Percentiles rank a stretch among this genome's conserved stretches.
Evolutionary conservation across 2,888 invertebrate species (phyloP).

Genomic region (Rhagonycha lutea): DNA sequence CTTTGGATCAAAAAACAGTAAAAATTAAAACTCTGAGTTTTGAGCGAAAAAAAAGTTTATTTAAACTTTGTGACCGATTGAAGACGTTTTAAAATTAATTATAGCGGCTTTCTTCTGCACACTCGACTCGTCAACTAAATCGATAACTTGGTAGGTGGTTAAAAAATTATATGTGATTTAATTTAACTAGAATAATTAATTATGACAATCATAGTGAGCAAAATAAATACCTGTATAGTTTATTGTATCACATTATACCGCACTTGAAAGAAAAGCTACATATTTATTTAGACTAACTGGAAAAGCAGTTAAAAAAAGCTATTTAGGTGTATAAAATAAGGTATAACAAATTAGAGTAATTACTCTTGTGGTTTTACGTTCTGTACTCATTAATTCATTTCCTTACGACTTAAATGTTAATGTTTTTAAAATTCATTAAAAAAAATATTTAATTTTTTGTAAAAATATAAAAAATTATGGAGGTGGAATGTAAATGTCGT

Average conservation of each 20-base stretch:
- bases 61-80: not conserved
- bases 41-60: not conserved
- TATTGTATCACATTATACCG: not conserved
- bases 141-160: not conserved
- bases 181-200: not conserved
- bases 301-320: slow-evolving; percentile 2
- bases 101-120: not conserved
- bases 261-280: not conserved
- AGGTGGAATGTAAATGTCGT: not conserved
- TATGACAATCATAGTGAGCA: not conserved
- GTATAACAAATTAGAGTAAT: slow-evolving; percentile 1
- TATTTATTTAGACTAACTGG: not conserved
- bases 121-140: not conserved
- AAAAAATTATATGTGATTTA: not conserved
- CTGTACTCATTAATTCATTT: not conserved
- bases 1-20: not conserved
- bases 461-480: not conserved
- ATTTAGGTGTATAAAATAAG: slow-evolving; percentile 1
- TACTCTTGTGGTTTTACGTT: not conserved
- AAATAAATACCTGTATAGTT: not conserved
- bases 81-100: not conserved
- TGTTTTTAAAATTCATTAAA: not conserved
- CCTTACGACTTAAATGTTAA: not conserved
- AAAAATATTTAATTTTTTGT: not conserved
- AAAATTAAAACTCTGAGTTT: not conserved